Evolutionary conservation across 2,797 vertebrate species (phyloP).

Genomic region (Mormyrops attenuatus): DNA sequence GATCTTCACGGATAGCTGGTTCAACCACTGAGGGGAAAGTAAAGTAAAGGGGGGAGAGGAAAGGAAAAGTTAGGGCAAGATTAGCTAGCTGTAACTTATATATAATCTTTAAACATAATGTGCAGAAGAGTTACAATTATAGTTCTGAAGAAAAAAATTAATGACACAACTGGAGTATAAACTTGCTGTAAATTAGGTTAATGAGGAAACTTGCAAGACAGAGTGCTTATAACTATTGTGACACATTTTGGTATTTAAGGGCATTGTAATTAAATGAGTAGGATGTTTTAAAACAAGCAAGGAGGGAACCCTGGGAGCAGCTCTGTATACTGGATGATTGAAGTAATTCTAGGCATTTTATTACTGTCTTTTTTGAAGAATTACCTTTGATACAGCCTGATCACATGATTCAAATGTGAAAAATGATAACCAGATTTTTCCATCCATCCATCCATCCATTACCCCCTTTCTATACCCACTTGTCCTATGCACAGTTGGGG

Average conservation of each 20-base stretch:
- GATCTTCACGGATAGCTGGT: slow-evolving; percentile 50
- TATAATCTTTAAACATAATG: neutral
- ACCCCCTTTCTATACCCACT: neutral
- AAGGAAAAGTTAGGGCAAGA: neutral
- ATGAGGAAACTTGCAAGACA: neutral
- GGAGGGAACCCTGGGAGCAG: neutral
- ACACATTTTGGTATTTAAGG: neutral
- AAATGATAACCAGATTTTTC: neutral
- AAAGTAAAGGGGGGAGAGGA: neutral
- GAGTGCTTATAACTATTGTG: neutral
- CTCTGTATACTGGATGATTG: neutral
- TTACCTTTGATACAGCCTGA: neutral
- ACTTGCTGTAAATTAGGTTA: neutral
- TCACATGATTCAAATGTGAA: neutral
- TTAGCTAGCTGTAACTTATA: neutral
- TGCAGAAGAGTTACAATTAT: neutral
- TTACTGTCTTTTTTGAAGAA: neutral
- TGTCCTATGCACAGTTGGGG: neutral
- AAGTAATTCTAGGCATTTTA: neutral
- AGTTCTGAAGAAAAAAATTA: neutral
- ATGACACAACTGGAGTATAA: neutral
- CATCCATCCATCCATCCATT: neutral
- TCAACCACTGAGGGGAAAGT: slow-evolving; percentile 31
- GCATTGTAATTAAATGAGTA: neutral
- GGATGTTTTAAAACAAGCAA: neutral